Evolutionary conservation across 2,888 invertebrate species (phyloP).

Genomic region (Diaphora mendica): DNA sequence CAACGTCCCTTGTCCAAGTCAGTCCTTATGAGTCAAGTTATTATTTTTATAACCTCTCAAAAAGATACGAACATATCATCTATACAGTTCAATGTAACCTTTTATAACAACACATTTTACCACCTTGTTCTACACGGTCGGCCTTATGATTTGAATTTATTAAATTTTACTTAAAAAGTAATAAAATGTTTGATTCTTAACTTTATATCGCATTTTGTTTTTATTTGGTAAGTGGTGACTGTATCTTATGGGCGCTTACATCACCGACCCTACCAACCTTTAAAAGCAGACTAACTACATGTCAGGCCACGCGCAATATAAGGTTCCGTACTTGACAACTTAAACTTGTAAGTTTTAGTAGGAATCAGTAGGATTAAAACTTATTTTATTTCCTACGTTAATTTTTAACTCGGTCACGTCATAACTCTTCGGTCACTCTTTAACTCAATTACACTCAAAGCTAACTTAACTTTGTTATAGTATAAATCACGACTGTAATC

Average conservation of each 20-base stretch:
- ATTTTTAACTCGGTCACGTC: too few species aligned
- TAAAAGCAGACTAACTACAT: not conserved
- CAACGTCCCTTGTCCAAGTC: conserved; percentile 17
- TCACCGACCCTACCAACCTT: not conserved
- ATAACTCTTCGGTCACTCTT: too few species aligned
- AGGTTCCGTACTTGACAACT: not conserved
- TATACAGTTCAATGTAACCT: conserved; percentile 31
- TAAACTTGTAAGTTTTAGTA: not conserved
- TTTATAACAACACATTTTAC: conserved; percentile 23
- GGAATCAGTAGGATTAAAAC: too few species aligned
- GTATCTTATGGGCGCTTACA: not conserved
- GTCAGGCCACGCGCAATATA: not conserved
- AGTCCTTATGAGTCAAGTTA: conserved; percentile 35
- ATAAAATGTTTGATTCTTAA: conserved; percentile 1
- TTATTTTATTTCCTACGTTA: too few species aligned
- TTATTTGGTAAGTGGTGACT: not conserved
- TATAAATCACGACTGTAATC: too few species aligned
- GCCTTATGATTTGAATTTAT: conserved; percentile 19
- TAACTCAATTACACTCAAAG: too few species aligned
- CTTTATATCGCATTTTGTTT: not conserved
- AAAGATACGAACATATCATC: conserved; percentile 37
- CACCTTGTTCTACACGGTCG: conserved; percentile 5
- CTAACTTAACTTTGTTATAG: too few species aligned
- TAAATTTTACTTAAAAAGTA: conserved; percentile 4
- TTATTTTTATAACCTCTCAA: conserved; percentile 37